A percentile compares a stretch with the other conserved stretches of the same genome.
Conservation (phyloP, 2,888 invertebrate genomes). For the Drosophila imparisetae region DNA sequence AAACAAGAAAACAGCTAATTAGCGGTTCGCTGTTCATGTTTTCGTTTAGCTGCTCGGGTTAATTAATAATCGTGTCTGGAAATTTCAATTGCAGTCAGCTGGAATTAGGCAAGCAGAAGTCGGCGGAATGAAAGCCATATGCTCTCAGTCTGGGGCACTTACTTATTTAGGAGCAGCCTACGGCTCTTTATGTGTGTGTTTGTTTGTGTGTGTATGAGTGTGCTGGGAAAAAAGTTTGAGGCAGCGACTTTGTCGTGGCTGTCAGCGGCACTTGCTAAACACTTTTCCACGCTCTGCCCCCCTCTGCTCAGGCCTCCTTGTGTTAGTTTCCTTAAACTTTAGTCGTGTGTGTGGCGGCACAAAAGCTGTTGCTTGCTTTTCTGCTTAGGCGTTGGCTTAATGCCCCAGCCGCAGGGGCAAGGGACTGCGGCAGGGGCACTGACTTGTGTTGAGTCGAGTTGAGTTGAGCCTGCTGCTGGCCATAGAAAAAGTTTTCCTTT, state of each 20-base stretch:
- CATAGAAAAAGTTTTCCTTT: constrained; percentile 45
- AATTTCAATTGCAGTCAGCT: constrained; percentile 61
- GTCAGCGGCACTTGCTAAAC: constrained; percentile 68
- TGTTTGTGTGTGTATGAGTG: constrained; percentile 12
- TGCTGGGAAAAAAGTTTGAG: constrained; percentile 44
- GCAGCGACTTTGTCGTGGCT: constrained; percentile 37
- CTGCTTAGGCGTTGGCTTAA: constrained; percentile 74
- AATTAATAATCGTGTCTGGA: constrained; percentile 69
- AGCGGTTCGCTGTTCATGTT: constrained; percentile 21
- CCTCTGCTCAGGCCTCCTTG: constrained; percentile 25
- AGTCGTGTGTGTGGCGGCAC: constrained; percentile 41
- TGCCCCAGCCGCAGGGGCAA: constrained; percentile 66
- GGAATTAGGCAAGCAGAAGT: neutral
- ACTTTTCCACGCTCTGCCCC: constrained; percentile 43
- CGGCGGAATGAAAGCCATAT: constrained; percentile 1
- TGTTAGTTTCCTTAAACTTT: constrained; percentile 69
- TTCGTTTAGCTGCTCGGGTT: constrained; percentile 32
- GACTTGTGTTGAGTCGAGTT: neutral
- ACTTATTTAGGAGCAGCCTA: constrained; percentile 9
- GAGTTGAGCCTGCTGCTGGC: constrained; percentile 28
- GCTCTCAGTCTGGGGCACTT: constrained; percentile 15
- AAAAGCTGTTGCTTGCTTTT: constrained; percentile 77
- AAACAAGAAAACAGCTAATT: constrained; percentile 36
- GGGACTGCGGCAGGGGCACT: neutral
- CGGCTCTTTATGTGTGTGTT: constrained; percentile 21